These are phyloP conservation scores for Cossypha dichroa DNA, from an alignment of 2,797 vertebrate genomes.

Conservation along the genomic window DNA sequence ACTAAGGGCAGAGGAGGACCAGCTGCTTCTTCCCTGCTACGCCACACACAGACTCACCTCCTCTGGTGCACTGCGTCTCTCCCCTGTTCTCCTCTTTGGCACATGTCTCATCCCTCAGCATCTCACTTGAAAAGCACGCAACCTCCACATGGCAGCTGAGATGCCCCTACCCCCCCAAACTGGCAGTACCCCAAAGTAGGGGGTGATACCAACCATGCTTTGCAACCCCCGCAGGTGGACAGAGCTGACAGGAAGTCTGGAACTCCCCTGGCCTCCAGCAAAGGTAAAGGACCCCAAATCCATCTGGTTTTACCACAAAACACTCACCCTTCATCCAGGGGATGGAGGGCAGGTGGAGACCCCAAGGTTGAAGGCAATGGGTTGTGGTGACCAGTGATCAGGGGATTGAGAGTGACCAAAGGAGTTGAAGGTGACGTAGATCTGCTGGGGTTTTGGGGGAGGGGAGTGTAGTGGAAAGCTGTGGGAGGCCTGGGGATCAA, in stretches of 20 bases:
- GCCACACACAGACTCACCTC: background rate
- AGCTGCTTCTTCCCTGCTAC: background rate
- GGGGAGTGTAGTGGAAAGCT: background rate
- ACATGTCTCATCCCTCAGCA: background rate
- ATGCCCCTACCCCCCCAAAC: background rate
- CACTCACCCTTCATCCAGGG: background rate
- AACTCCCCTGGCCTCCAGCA: background rate
- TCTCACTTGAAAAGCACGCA: background rate
- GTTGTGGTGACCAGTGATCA: accelerated
- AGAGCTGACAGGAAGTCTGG: background rate
- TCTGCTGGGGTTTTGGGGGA: background rate
- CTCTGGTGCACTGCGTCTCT: background rate
- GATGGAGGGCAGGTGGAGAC: background rate
- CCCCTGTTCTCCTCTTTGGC: background rate
- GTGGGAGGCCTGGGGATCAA: background rate
- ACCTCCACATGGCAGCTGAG: background rate
- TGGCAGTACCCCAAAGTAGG: too few relatives aligned
- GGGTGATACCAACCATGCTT: background rate
- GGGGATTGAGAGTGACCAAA: background rate
- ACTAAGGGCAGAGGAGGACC: background rate
- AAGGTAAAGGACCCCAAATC: background rate
- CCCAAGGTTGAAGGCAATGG: background rate
- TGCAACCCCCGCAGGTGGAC: background rate
- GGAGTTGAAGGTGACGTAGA: background rate
- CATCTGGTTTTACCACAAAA: background rate